Base-by-base conservation (phyloP, 1,140 invertebrate species). In the Hypsibius dujardini region DNA sequence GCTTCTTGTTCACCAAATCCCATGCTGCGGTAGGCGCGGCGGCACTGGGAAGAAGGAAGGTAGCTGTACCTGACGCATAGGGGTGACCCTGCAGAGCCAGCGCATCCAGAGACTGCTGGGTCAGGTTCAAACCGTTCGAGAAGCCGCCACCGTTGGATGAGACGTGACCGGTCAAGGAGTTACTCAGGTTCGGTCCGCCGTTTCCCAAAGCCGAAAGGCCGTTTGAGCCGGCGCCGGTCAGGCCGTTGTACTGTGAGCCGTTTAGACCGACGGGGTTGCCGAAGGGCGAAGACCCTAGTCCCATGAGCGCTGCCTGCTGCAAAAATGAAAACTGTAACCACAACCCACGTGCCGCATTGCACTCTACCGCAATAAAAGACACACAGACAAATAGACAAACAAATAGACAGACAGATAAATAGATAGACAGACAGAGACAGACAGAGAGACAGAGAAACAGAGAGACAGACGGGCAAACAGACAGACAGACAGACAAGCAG, bases 231-330 rank as follows among this genome's bases (percentile, higher is more conserved):
- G 45, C 3, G 7, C 12, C 12, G 7, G 62, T 42, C 62, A 42
- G 3, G 42, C 42, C 42, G 62, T 42, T 42, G 42, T 14, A 67
- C 42, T 67, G 62, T 42, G 62, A 67, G 45, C 62, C 62, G 3
- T 7, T 42, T 12, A 42, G 7, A 42, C 12, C 62, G 3, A 42
- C 62, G 3, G 62, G 62, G 62, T 67, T 67, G 3, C 7, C 62
- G 62, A 67, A 67, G 62, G 62, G 62, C 7, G 7, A 14, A 3
- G 62, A 67, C 12, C 42, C 42, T 42, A 67, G 42, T 67, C 62
- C 62, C 62, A 67, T 14, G 7, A 67, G 42, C 3, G 62, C 62
- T 3, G 62, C 62, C 45, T 67, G 62, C 62, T 67, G 62, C 62
- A 42, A 67, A 67, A 56, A 56, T 56, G 50, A 56, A 56, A 56